Conservation (phyloP, 2,113 vertebrate genomes). For the Pluvianellus socialis region DNA sequence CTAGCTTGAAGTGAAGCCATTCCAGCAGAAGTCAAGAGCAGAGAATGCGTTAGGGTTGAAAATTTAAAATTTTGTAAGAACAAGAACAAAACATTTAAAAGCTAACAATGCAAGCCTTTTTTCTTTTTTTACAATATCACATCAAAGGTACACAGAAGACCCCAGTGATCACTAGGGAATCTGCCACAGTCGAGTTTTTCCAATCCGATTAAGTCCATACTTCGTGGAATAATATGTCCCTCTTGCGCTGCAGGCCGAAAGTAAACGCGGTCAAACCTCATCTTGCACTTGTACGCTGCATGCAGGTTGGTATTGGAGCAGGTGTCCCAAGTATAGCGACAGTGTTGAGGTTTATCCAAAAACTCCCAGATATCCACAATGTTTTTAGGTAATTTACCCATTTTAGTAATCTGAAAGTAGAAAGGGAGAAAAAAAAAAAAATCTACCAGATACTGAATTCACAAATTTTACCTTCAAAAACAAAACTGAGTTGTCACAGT, state of each 20-base stretch:
- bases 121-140: conserved; percentile 54
- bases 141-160: conserved; percentile 86
- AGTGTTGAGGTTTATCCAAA: conserved; percentile 86
- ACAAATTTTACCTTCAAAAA: not conserved
- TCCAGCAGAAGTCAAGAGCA: not conserved
- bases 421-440: not conserved
- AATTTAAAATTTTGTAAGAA: not conserved
- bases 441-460: not conserved
- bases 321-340: conserved; percentile 95
- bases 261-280: conserved; percentile 90
- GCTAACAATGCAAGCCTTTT: not conserved
- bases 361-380: conserved; percentile 89
- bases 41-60: fast-evolving
- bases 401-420: conserved; percentile 79
- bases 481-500: not conserved
- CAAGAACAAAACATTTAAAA: not conserved
- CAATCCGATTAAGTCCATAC: conserved; percentile 87
- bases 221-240: conserved; percentile 76
- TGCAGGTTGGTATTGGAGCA: conserved; percentile 85
- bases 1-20: not conserved
- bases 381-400: conserved; percentile 79
- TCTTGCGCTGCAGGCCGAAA: conserved; percentile 73
- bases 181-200: conserved; percentile 92
- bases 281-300: conserved; percentile 69
- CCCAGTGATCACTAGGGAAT: conserved; percentile 96